phyloP scores from a whole-genome alignment of 2,888 invertebrate species.

The Heliconius cydno region DNA sequence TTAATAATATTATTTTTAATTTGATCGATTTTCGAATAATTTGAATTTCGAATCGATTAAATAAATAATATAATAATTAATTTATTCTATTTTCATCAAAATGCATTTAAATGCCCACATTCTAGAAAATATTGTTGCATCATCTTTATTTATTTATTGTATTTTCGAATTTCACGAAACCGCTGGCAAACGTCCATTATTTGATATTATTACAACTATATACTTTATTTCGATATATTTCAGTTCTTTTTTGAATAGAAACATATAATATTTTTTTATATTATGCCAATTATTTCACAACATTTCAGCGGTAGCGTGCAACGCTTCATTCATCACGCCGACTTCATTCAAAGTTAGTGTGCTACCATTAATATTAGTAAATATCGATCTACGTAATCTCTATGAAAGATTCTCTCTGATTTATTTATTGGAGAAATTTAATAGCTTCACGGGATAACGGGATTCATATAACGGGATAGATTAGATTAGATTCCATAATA shows the following conservation, averaged over 20 bases:
- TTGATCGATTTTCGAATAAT: too few species aligned
- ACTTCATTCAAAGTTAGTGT: conserved; percentile 41
- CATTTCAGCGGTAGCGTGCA: conserved; percentile 36
- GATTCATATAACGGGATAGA: too few species aligned
- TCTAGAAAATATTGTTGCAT: conserved; percentile 62
- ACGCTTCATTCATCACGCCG: conserved; percentile 44
- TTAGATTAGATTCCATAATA: too few species aligned
- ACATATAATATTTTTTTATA: conserved; percentile 7
- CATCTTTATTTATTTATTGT: conserved; percentile 61
- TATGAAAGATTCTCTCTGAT: too few species aligned
- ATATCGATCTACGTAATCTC: background rate
- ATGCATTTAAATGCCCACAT: background rate
- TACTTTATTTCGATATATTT: conserved; percentile 29
- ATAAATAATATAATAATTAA: background rate
- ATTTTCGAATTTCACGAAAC: conserved; percentile 55
- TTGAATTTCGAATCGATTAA: background rate
- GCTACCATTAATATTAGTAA: conserved; percentile 18
- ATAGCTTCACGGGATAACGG: too few species aligned
- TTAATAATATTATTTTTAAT: too few species aligned
- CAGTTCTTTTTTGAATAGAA: conserved; percentile 17
- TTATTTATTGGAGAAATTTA: too few species aligned
- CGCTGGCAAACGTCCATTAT: conserved; percentile 64
- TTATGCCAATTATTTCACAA: conserved; percentile 38
- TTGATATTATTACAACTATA: conserved; percentile 28
- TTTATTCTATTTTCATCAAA: too few species aligned